Evolutionary conservation across 2,888 invertebrate species (phyloP).

Genomic region (Charanyca ferruginea): DNA sequence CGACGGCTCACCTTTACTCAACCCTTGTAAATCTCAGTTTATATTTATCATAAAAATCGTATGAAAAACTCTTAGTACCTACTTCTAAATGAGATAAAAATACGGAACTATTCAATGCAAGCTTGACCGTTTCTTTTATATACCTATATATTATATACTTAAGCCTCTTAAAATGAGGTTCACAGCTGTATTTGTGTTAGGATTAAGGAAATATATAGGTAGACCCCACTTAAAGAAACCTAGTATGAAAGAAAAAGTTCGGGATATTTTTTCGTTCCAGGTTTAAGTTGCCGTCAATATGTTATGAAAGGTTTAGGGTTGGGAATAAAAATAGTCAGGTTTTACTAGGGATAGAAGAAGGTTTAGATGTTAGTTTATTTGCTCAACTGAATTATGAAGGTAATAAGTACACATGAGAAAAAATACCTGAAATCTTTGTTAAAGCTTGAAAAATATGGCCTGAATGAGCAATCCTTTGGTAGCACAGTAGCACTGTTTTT

Average conservation of each 20-base stretch:
- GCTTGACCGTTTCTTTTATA: constrained; percentile 36
- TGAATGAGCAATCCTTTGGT: no score
- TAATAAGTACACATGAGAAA: background rate
- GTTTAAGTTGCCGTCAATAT: constrained; percentile 27
- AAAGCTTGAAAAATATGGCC: no score
- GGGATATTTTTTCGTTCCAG: constrained; percentile 17
- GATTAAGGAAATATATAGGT: constrained; percentile 61
- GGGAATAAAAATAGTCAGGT: constrained; percentile 4
- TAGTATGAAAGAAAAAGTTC: constrained; percentile 35
- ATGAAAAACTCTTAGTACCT: constrained; percentile 6
- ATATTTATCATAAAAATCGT: constrained; percentile 9
- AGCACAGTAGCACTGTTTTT: no score
- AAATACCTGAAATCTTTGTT: background rate
- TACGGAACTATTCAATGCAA: constrained; percentile 23
- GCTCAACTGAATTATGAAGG: background rate
- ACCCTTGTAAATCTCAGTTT: background rate
- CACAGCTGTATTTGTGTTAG: constrained; percentile 62
- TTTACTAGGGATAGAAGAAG: background rate
- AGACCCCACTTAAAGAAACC: constrained; percentile 24
- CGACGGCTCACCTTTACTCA: background rate
- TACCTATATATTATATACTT: constrained; percentile 24
- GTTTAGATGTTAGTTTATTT: background rate
- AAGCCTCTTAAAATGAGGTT: constrained; percentile 63
- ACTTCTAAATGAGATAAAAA: constrained; percentile 19
- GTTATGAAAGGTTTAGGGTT: constrained; percentile 28